These are phyloP conservation scores for Melanotaenia nigrans DNA, from an alignment of 2,797 vertebrate species.

Conservation along the genomic window DNA sequence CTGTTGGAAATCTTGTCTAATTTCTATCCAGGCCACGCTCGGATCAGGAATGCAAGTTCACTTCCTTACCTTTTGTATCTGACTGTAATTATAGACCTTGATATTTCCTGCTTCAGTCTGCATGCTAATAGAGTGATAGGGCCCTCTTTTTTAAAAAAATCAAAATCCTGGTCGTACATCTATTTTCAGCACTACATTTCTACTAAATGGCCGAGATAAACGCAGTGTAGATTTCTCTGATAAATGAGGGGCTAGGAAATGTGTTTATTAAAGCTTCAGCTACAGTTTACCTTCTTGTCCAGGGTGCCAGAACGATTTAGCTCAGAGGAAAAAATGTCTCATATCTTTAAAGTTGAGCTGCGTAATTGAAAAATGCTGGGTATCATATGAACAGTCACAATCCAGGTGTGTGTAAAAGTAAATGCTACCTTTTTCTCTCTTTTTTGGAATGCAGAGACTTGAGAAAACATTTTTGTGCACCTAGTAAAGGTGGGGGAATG, in stretches of 20 bases:
- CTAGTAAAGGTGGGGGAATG: slow-evolving; percentile 79
- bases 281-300: slow-evolving; percentile 45
- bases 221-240: slow-evolving; percentile 55
- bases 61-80: slow-evolving; percentile 74
- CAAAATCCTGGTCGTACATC: slow-evolving; percentile 24
- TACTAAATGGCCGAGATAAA: slow-evolving; percentile 56
- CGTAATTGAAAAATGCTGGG: slow-evolving; percentile 61
- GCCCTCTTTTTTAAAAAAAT: slow-evolving; percentile 32
- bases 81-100: slow-evolving; percentile 73
- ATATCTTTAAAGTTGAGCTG: slow-evolving; percentile 41
- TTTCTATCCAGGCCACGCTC: slow-evolving; percentile 47
- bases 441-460: slow-evolving; percentile 74
- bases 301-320: slow-evolving; percentile 39
- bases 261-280: slow-evolving; percentile 55
- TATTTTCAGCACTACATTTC: slow-evolving; percentile 42
- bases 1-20: slow-evolving; percentile 56
- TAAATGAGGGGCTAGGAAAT: slow-evolving; percentile 49
- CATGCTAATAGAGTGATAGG: slow-evolving; percentile 60
- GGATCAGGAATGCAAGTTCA: slow-evolving; percentile 70
- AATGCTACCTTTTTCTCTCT: slow-evolving; percentile 50
- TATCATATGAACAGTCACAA: slow-evolving; percentile 68
- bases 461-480: slow-evolving; percentile 80
- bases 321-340: slow-evolving; percentile 29
- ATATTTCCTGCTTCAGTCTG: slow-evolving; percentile 70
- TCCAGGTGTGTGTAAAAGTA: slow-evolving; percentile 78